Evolutionary conservation across 2,888 invertebrate genomes (phyloP).

Genomic region (Pristionchus japonicus): DNA sequence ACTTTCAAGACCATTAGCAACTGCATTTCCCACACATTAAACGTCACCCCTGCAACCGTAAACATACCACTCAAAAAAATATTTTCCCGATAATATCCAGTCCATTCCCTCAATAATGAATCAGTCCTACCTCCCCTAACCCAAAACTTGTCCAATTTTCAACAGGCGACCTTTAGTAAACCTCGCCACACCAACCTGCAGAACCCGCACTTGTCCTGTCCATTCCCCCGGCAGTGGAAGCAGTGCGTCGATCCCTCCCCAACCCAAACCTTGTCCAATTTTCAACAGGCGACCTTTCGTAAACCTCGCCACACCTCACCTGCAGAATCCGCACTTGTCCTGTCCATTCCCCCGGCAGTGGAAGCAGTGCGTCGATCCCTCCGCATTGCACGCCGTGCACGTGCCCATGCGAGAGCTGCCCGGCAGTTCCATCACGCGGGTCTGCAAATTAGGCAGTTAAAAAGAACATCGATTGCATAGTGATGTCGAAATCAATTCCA

Average conservation of each 20-base stretch:
- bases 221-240: constrained; percentile 73
- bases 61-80: no score
- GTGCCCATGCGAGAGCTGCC: constrained; percentile 65
- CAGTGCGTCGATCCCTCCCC: constrained; percentile 72
- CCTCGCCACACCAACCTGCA: constrained; percentile 59
- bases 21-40: no score
- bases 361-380: constrained; percentile 73
- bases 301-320: constrained; percentile 53
- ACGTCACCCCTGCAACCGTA: no score
- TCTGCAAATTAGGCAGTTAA: constrained; percentile 52
- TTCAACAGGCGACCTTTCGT: not conserved
- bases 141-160: not conserved
- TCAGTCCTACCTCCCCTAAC: constrained; percentile 60
- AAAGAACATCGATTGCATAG: not conserved
- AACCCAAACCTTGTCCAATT: not conserved
- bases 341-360: constrained; percentile 74
- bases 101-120: constrained; percentile 71
- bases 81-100: no score
- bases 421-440: constrained; percentile 70
- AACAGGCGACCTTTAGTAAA: not conserved
- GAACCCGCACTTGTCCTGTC: constrained; percentile 73
- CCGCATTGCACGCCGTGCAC: constrained; percentile 70
- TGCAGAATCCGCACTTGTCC: constrained; percentile 73
- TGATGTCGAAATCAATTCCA: no score
- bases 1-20: no score